Conservation (phyloP, 2,797 vertebrate genomes). For the Lepidocolaptes lacrymiger region DNA sequence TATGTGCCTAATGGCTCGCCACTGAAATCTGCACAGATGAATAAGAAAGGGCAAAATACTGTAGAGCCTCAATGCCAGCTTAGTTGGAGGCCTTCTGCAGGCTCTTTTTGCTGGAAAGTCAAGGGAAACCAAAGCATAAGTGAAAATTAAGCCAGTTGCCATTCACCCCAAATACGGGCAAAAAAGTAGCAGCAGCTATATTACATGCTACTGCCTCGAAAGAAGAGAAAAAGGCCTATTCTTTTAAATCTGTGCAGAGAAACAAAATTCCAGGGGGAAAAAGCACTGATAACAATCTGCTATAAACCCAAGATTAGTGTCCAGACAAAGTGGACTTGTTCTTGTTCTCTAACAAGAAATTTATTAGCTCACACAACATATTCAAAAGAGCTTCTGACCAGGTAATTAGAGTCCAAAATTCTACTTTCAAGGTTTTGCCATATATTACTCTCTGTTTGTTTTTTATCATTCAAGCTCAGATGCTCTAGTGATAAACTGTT, state of each 20-base stretch:
- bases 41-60: background rate
- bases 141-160: background rate
- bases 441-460: constrained; percentile 48
- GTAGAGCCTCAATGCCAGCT: background rate
- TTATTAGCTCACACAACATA: background rate
- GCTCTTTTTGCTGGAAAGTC: background rate
- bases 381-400: constrained; percentile 28
- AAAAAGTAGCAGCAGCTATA: background rate
- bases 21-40: background rate
- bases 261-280: background rate
- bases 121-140: background rate
- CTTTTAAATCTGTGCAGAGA: constrained; percentile 29
- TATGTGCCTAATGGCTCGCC: background rate
- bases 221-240: constrained; percentile 11
- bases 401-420: constrained; percentile 44
- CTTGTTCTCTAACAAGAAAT: constrained; percentile 1
- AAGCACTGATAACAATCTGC: constrained; percentile 4
- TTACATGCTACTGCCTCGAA: background rate
- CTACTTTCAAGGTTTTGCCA: constrained; percentile 57
- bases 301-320: constrained; percentile 26
- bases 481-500: constrained; percentile 63
- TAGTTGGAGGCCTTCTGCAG: background rate
- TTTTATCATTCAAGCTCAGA: constrained; percentile 24
- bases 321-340: constrained; percentile 17
- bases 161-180: constrained; percentile 5